Evolutionary conservation across 2,113 vertebrate species (phyloP), one percentile per base, ranked within the genome.

Genomic region (Grammomys dolichurus): DNA sequence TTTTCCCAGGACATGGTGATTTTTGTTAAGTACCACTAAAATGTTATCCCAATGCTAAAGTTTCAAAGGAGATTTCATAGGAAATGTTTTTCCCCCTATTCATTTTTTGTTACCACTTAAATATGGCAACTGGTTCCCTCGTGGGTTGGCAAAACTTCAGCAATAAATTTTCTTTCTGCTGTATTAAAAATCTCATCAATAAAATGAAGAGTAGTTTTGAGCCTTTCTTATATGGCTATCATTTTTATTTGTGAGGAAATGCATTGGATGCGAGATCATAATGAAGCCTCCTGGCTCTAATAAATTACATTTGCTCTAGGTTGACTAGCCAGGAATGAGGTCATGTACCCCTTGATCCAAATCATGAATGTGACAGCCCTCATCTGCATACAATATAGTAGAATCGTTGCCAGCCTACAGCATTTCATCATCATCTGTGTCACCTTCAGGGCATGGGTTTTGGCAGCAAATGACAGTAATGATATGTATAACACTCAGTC

Each of bases 271-370:
- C 93, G 93, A 97, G 87, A 84, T 92, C 67, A 40, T 97, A 94
- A 94, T 89, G 96, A 96, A 95, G 56, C 63, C 92, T 95, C 78
- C 72, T 93, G 87, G 87, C 88, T 95, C 92, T 46, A 91, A 92
- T 97, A 97, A 96, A 98, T 95, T 95, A 87, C 33, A 96, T 95
- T 96, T 96, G 91, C 89, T 97, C 69, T 89, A 77, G 91, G 77
- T 92, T 96, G 96, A 95, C 84, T 93, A 82, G 56, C 92, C 94
- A 91, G 80, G 88, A 96, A 97, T 96, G 96, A 97, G 93, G 95
- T 95, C 88, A 96, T 91, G 69, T 89, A 94, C 70, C 80, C 80
- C 82, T 95, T 89, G 93, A 93, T 98, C 93, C 94, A 93, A 95
- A 89, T 93, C 93, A 77, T 31, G 43, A 89, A 75, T 92, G 90